Conservation (phyloP, 2,797 vertebrate genomes). For the Cyclopterus lumpus region DNA sequence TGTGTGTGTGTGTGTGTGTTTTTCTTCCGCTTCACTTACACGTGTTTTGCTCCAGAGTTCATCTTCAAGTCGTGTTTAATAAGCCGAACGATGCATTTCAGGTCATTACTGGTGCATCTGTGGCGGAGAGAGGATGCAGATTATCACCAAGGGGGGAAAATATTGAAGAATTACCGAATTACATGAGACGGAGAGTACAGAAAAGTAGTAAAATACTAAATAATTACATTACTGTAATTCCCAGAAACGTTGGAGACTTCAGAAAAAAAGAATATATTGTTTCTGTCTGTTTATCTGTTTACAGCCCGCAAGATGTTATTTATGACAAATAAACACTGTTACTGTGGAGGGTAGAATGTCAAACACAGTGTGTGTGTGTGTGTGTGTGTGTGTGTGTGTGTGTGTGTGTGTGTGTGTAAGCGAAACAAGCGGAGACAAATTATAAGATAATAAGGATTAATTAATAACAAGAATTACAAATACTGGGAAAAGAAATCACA, state of each 20-base stretch:
- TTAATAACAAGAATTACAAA: conserved; percentile 15
- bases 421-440: conserved; percentile 17
- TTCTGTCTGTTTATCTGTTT: conserved; percentile 12
- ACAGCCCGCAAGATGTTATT: conserved; percentile 17
- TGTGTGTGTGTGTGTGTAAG: not conserved
- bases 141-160: not conserved
- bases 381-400: conserved; percentile 6
- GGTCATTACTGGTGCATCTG: conserved; percentile 96
- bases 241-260: no score
- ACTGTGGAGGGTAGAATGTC: conserved; percentile 24
- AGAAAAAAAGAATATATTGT: no score
- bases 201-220: not conserved
- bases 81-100: conserved; percentile 95
- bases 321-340: conserved; percentile 31
- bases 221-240: not conserved
- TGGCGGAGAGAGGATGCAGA: not conserved
- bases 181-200: not conserved
- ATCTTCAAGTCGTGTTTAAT: conserved; percentile 99
- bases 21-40: no score
- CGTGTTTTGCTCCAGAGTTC: conserved; percentile 96
- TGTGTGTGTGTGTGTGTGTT: no score
- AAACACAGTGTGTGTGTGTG: conserved; percentile 11
- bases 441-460: no score
- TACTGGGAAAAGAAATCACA: conserved; percentile 3
- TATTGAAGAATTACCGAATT: not conserved